Evolutionary conservation across 2,113 vertebrate species (phyloP).

Genomic region (Emydura subglobosa): DNA sequence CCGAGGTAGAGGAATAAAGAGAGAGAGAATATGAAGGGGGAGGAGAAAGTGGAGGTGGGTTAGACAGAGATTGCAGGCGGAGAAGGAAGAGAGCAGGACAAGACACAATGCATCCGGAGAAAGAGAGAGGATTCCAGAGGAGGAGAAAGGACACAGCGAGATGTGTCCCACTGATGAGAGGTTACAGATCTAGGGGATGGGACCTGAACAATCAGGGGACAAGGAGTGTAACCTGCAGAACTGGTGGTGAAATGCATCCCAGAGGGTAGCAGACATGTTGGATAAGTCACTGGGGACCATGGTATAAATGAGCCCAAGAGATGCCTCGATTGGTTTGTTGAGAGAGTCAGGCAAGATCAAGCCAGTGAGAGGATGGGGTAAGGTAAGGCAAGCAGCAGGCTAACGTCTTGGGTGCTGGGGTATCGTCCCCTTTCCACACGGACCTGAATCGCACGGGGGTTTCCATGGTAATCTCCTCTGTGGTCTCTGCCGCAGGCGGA

Average conservation of each 20-base stretch:
- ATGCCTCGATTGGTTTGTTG: not conserved
- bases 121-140: not conserved
- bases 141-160: not conserved
- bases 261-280: not conserved
- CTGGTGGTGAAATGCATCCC: not conserved
- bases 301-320: not conserved
- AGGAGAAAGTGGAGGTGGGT: not conserved
- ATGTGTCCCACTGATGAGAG: not conserved
- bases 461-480: not conserved
- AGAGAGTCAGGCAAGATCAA: not conserved
- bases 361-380: not conserved
- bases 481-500: conserved; percentile 60
- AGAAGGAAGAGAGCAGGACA: not conserved
- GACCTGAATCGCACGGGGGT: not conserved
- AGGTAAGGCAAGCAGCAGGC: not conserved
- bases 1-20: not conserved
- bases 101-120: fast-evolving
- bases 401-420: not conserved
- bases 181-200: not conserved
- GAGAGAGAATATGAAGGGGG: not conserved
- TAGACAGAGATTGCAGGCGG: not conserved
- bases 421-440: not conserved
- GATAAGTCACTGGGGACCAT: not conserved
- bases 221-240: not conserved
- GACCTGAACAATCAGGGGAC: not conserved